Base-by-base conservation (phyloP, 2,888 invertebrate species). In the Merodon equestris region DNA sequence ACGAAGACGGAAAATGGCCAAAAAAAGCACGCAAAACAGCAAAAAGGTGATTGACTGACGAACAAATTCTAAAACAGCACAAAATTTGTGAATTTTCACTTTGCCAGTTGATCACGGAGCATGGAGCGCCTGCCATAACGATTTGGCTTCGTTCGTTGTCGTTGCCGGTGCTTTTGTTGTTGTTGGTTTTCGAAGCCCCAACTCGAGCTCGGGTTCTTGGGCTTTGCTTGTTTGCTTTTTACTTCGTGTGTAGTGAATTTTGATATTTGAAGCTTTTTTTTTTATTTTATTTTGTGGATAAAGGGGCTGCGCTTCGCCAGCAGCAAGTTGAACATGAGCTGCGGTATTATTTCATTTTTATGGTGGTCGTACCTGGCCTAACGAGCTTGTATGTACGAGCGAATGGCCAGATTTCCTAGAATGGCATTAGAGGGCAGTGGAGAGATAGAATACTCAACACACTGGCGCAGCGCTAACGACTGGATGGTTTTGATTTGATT, bases 11-110 rank as follows among this genome's bases (percentile, higher is more conserved):
- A 64, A 75, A 75, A 57, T 57, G 61, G 40, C 63, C 50, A 70
- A 48, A 60, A 40, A 56, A 42, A 10, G 40, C 10, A 40, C 40
- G 10, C 10, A 40, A 40, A 40, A 40, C 12, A n/a, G 12, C 40
- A 75, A 68, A 40, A 66, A 73, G 77, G 77, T 79, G 77, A 79
- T 73, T 79, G 77, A 79, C 77, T 79, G 77, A 47, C 73, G 54
- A 79, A 79, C 73, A 79, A 79, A 56, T 79, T 79, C 73, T 50
- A 67, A 77, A 63, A 67, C 77, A 73, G 73, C 77, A 79, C 15
- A 77, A 77, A 53, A 34, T 72, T 58, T 58, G 17, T 1, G 72
- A 58, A 58, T 71, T 71, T 71, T 71, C 63, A 56, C 18, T 51
- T 56, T 50, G 63, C 34, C 48, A 42, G 70, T 61, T 54, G n/a